A percentile compares a stretch with the other conserved stretches of the same genome.
Evolutionary conservation across 2,888 invertebrate genomes (phyloP).

Genomic region (Aradus depressus): DNA sequence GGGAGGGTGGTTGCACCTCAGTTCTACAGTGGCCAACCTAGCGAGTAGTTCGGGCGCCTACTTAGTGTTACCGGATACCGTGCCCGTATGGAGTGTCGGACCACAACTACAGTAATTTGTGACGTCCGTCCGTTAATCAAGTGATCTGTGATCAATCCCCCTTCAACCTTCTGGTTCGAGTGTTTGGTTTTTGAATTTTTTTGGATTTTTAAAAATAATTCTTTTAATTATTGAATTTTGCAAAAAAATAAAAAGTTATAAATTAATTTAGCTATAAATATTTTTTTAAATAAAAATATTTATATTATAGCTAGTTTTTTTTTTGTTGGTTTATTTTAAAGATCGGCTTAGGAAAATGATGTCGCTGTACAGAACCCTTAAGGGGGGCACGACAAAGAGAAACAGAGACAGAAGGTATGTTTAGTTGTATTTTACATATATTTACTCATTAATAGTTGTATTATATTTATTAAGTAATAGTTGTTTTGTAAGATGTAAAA

Average conservation of each 20-base stretch:
- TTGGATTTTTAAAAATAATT: no score
- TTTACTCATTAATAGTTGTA: no score
- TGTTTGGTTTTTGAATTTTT: no score
- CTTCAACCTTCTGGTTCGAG: not conserved
- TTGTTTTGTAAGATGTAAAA: no score
- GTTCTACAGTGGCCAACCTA: slow-evolving; percentile 17
- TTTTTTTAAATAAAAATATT: no score
- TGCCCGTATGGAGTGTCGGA: slow-evolving; percentile 22
- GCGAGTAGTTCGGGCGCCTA: not conserved
- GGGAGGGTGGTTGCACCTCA: not conserved
- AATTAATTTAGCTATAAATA: no score
- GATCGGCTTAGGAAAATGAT: slow-evolving; percentile 40
- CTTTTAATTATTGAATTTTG: no score
- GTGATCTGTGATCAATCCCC: not conserved
- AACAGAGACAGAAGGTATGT: slow-evolving; percentile 44
- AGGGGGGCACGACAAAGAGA: slow-evolving; percentile 44
- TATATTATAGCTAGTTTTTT: no score
- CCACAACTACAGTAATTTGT: slow-evolving; percentile 18
- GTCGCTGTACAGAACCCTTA: slow-evolving; percentile 47
- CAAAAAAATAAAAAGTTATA: no score
- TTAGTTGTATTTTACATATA: no score
- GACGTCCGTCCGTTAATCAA: not conserved
- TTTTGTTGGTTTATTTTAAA: slow-evolving; percentile 1
- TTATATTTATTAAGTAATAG: no score
- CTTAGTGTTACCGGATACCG: not conserved